A percentile compares a stretch with the other conserved stretches of the same genome.
Evolutionary conservation across 2,113 vertebrate genomes (phyloP).

Genomic region (Megalops atlanticus): DNA sequence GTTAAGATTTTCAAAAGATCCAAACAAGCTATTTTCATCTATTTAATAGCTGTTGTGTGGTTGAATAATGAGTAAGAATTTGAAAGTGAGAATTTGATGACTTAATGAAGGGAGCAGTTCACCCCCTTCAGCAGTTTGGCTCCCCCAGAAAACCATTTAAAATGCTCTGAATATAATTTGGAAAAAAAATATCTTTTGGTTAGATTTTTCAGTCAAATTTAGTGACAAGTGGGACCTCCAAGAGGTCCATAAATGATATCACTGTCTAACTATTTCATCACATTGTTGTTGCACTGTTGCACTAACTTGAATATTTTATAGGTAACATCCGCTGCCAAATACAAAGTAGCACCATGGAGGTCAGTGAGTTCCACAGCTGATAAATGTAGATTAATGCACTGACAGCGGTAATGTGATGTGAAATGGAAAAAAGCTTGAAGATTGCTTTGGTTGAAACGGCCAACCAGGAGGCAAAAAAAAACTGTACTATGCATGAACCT

Average conservation of each 20-base stretch:
- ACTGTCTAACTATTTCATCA: not conserved
- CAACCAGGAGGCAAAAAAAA: not conserved
- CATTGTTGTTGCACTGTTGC: not conserved
- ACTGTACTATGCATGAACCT: not conserved
- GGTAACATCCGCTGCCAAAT: not conserved
- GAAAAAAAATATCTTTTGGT: too few species aligned
- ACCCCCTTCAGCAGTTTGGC: too few species aligned
- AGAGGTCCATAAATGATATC: not conserved
- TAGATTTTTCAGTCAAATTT: too few species aligned
- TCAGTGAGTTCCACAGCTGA: not conserved
- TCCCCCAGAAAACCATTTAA: too few species aligned
- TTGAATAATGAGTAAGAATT: not conserved
- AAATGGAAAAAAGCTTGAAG: not conserved
- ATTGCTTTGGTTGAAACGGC: not conserved
- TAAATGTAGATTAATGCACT: not conserved
- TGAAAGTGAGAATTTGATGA: too few species aligned
- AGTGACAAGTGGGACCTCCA: too few species aligned
- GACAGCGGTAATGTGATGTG: not conserved
- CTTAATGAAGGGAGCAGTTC: too few species aligned
- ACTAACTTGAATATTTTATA: not conserved
- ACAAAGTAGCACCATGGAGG: not conserved
- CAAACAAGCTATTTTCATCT: too few species aligned
- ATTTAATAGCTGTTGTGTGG: too few species aligned
- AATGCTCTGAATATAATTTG: too few species aligned
- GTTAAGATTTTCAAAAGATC: too few species aligned